Evolutionary conservation across 1,140 invertebrate genomes (phyloP).

Genomic region (Drosophila micromelanica): DNA sequence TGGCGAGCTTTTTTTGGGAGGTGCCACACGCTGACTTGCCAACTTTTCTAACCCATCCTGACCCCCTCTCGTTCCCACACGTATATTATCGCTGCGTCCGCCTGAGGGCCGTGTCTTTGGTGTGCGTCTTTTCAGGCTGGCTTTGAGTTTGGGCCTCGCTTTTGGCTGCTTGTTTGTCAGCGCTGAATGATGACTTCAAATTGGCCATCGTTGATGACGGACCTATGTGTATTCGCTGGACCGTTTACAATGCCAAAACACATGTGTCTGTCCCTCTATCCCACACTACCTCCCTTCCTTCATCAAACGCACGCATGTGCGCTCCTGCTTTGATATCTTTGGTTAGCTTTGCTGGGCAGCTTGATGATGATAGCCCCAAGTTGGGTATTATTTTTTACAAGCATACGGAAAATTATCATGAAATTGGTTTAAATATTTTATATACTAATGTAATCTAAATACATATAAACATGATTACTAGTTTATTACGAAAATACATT

Average conservation of each 20-base stretch:
- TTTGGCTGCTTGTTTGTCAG: slow-evolving; percentile 70
- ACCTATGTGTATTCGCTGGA: slow-evolving; percentile 48
- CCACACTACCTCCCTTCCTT: not conserved
- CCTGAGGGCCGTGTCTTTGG: slow-evolving; percentile 4
- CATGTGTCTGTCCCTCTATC: slow-evolving; percentile 40
- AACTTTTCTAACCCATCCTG: slow-evolving; percentile 46
- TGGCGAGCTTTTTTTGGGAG: slow-evolving; percentile 60
- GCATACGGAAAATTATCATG: not conserved
- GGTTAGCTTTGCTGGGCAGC: not conserved
- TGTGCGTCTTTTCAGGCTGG: slow-evolving; percentile 1
- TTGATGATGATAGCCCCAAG: slow-evolving; percentile 1
- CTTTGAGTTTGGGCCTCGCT: slow-evolving; percentile 27
- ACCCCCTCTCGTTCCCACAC: not conserved
- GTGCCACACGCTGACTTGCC: slow-evolving; percentile 66
- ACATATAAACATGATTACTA: no score
- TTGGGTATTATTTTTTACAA: not conserved
- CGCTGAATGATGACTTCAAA: slow-evolving; percentile 78
- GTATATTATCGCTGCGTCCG: slow-evolving; percentile 37
- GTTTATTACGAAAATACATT: no score
- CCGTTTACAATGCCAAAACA: slow-evolving; percentile 53
- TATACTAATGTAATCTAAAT: no score
- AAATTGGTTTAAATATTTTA: not conserved
- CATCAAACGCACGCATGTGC: slow-evolving; percentile 11
- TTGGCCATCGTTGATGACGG: slow-evolving; percentile 72
- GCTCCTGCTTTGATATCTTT: slow-evolving; percentile 18